Evolutionary conservation across 2,113 vertebrate species (phyloP), one percentile per base, ranked within the genome.

Genomic region (Pelmatolapia mariae): DNA sequence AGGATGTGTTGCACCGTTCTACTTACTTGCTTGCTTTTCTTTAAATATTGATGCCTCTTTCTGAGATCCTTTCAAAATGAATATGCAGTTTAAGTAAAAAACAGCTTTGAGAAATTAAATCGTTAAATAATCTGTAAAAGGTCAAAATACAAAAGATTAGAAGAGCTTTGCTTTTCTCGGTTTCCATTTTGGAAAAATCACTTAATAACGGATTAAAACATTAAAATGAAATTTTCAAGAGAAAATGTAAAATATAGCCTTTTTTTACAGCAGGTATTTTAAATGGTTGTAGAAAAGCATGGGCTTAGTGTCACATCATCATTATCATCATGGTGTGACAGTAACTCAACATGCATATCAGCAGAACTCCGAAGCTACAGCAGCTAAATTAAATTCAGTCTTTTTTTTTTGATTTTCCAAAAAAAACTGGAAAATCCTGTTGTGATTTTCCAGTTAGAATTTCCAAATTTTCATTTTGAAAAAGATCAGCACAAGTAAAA

Each of bases 221-320:
- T 47, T 47, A 18, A 47, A 18, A 18, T 4, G 15, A 8, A 47
- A 18, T 47, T 47, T 47, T 47, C 2, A 16, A 18, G 45, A 18
- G 45, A 47, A 47, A 50, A 18, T 47, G 0, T 45, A 1, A 18
- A 50, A 50, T 36, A 36, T n/a, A 1, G 31, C 6, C 31, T 63
- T 63, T 7, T 61, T 63, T n/a, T 63, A 36, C 18, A 63, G 10
- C 16, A 12, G 31, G 59, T 11, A 63, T 63, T 63, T 63, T 36
- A 12, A 63, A 36, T 63, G 10, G 1, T 36, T 63, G 0, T n/a
- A 36, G 59, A 63, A 63, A 36, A 63, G 31, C 0, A 63, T 11
- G 18, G 31, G 31, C 0, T 12, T 5, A 12, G 59, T 63, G 31
- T 63, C 3, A 36, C 59, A 63, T 63, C 31, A 6, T 36, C 59